Percentiles rank a stretch among this genome's conserved stretches.
These are phyloP conservation scores for Phaenicophaeus curvirostris DNA, from an alignment of 2,797 vertebrate species.

Conservation along the genomic window DNA sequence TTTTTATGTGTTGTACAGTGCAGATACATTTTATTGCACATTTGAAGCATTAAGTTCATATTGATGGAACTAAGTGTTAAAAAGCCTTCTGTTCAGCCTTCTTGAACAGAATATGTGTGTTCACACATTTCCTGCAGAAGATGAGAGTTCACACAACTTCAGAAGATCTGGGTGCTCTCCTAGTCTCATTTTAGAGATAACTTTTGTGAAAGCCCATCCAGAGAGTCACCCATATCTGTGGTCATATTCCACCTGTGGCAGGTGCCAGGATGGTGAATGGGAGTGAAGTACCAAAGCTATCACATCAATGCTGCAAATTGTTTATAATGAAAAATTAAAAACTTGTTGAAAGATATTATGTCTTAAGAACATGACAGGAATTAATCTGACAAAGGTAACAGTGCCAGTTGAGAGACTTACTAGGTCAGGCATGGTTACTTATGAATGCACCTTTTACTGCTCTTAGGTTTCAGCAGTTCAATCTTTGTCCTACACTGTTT, in stretches of 20 bases:
- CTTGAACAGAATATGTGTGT: conserved; percentile 8
- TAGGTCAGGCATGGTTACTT: neutral
- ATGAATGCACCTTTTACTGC: neutral
- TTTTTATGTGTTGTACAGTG: neutral
- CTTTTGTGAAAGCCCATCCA: neutral
- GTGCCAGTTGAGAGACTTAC: neutral
- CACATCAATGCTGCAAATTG: neutral
- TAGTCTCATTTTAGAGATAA: neutral
- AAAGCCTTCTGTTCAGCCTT: conserved; percentile 46
- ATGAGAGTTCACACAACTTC: conserved; percentile 25
- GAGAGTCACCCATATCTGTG: neutral
- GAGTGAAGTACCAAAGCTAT: neutral
- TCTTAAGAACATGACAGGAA: neutral
- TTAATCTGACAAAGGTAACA: neutral
- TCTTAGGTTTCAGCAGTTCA: neutral
- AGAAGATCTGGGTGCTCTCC: neutral
- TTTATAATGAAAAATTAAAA: neutral
- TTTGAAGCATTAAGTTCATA: conserved; percentile 42
- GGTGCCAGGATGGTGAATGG: neutral
- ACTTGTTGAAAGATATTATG: neutral
- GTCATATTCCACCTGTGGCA: neutral
- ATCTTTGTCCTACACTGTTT: neutral
- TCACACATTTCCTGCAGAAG: neutral
- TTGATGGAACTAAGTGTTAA: neutral
- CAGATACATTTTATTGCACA: neutral